Conservation (phyloP, 2,797 vertebrate genomes). For the Margarornis squamiger region DNA sequence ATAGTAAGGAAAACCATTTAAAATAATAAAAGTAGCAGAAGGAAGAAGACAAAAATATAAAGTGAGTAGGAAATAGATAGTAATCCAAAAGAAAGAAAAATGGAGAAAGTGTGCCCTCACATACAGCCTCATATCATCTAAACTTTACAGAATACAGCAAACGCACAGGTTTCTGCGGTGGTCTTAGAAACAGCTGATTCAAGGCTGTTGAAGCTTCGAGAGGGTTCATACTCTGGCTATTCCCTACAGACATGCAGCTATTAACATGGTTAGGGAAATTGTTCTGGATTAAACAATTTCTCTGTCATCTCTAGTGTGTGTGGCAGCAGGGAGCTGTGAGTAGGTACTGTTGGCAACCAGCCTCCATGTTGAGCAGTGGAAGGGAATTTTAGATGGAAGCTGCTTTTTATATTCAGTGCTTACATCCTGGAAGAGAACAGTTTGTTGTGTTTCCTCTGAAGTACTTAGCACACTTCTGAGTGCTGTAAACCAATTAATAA, state of each 20-base stretch:
- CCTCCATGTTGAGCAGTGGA: background rate
- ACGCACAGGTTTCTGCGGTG: background rate
- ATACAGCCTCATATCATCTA: background rate
- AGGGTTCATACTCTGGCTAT: background rate
- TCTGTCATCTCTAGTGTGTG: background rate
- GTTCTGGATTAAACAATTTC: background rate
- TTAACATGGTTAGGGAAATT: background rate
- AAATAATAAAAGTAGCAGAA: background rate
- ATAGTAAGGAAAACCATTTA: background rate
- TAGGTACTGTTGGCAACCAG: background rate
- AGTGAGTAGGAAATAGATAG: background rate
- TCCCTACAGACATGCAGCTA: background rate
- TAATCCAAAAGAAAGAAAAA: background rate
- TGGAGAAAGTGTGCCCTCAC: background rate
- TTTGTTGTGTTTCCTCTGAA: background rate
- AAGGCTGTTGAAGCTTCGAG: background rate
- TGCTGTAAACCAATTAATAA: background rate
- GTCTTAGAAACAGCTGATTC: background rate
- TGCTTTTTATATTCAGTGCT: background rate
- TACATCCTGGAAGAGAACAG: background rate
- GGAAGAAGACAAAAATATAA: background rate
- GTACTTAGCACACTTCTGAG: background rate
- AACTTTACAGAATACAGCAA: background rate
- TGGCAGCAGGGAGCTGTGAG: background rate
- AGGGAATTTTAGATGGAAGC: background rate